phyloP scores from a whole-genome alignment of 2,888 invertebrate species.

The Andrena haemorrhoa region DNA sequence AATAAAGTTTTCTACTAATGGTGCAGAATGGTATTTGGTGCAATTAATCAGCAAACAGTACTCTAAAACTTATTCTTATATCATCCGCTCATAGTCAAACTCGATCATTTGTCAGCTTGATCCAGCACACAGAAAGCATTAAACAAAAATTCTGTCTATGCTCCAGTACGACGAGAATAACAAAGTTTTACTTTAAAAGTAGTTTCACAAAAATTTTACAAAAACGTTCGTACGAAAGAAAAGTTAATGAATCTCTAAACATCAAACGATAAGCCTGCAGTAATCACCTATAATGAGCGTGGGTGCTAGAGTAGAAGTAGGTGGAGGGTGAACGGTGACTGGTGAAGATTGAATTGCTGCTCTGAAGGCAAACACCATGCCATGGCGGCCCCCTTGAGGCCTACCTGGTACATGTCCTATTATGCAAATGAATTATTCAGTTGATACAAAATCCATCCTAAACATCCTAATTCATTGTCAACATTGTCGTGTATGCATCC shows the following conservation, averaged over 20 bases:
- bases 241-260: slow-evolving; percentile 60
- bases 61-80: slow-evolving; percentile 5
- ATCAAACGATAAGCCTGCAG: slow-evolving; percentile 73
- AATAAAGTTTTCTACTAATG: slow-evolving; percentile 6
- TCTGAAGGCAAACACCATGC: slow-evolving; percentile 88
- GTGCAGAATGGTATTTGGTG: slow-evolving; percentile 10
- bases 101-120: slow-evolving; percentile 14
- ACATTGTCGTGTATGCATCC: slow-evolving; percentile 7
- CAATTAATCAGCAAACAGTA: not conserved
- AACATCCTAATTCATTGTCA: slow-evolving; percentile 21
- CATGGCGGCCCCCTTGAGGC: slow-evolving; percentile 88
- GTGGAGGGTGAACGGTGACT: slow-evolving; percentile 83
- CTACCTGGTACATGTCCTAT: slow-evolving; percentile 88
- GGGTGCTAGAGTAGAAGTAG: slow-evolving; percentile 84
- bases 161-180: not conserved
- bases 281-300: slow-evolving; percentile 85
- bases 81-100: slow-evolving; percentile 16
- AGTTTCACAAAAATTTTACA: slow-evolving; percentile 4
- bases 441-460: slow-evolving; percentile 42
- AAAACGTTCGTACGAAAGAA: slow-evolving; percentile 16
- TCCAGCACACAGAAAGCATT: slow-evolving; percentile 25
- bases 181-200: not conserved
- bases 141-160: not conserved
- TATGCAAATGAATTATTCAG: slow-evolving; percentile 77
- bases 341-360: slow-evolving; percentile 83